Evolutionary conservation across 35 echinoderm and acorn worm genomes (phyloP), one percentile per base, ranked within the genome.

Genomic region (Holothuria glaberrima): DNA sequence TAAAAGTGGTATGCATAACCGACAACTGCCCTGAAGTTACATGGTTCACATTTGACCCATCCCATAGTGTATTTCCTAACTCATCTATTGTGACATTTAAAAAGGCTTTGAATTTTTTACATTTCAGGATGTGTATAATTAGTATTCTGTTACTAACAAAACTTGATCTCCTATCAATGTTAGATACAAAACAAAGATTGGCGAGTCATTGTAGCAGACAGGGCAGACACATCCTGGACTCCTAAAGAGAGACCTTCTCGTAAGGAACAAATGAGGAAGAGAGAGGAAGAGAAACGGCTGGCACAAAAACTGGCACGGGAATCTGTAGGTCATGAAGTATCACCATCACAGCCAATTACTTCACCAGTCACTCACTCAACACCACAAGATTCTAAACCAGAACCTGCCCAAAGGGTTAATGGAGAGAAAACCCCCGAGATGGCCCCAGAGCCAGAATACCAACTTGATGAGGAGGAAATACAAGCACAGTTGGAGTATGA

Each of bases 201-300:
- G 74, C 12, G 74, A 48, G 74, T 48, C 2, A 48, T 78, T 33
- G 50, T 78, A 3, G 58, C 83, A 2, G 86, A 88, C 2, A 60
- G 75, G 17, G 26, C 70, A 31, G 93, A 91, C 82, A 59, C 29
- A 27, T 32, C 89, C 2, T 94, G 69, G 59, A 64, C 82, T 9
- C 83, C 71, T 12, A 34, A 89, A 18, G 89, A 86, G 14, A 83
- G 93, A 31, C 93, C 93, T 31, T 94, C 93, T 4, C 71, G 89
- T 25, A 87, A 91, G 61, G 93, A 94, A 30, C 84, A 88, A 28
- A 71, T 87, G 20, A 86, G 73, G 84, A 84, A 86, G n/a, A 90
- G 89, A 4, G 83, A 94, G 10, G 72, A 91, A 48, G 89, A 76
- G 25, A 90, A 32, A 38, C 61, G 50, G 36, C 26, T 90, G 14